These are phyloP conservation scores for Aporophyla lueneburgensis DNA, from an alignment of 2,888 invertebrate species.

Conservation along the genomic window DNA sequence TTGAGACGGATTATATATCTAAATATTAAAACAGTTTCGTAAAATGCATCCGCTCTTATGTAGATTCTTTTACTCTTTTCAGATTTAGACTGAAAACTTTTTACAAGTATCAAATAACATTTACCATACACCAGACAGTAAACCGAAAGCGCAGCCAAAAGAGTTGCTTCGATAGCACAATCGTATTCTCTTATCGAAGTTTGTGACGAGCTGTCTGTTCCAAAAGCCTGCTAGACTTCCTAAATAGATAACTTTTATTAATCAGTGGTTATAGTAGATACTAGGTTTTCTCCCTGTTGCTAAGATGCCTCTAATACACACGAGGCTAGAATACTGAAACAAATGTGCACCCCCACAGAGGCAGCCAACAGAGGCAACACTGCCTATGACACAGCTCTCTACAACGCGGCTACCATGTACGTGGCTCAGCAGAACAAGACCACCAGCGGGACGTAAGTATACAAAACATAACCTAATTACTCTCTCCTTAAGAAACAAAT, in stretches of 20 bases:
- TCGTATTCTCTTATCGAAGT: neutral
- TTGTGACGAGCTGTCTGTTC: neutral
- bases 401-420: constrained; percentile 98
- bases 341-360: constrained; percentile 70
- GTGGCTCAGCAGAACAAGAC: constrained; percentile 95
- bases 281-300: neutral
- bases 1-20: neutral
- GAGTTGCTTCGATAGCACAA: neutral
- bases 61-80: neutral
- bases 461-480: neutral
- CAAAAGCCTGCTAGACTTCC: constrained; percentile 14
- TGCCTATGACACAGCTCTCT: constrained; percentile 98
- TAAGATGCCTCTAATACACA: neutral
- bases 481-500: neutral
- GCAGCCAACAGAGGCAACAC: constrained; percentile 93
- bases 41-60: neutral
- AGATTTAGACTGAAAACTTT: neutral
- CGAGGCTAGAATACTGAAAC: constrained; percentile 16
- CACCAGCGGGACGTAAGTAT: constrained; percentile 85
- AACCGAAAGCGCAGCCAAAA: neutral
- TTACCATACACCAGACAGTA: neutral
- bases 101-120: neutral
- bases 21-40: neutral
- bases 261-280: neutral
- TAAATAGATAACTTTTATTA: neutral